phyloP scores from a whole-genome alignment of 1,140 invertebrate species.

The Aplysia californica region DNA sequence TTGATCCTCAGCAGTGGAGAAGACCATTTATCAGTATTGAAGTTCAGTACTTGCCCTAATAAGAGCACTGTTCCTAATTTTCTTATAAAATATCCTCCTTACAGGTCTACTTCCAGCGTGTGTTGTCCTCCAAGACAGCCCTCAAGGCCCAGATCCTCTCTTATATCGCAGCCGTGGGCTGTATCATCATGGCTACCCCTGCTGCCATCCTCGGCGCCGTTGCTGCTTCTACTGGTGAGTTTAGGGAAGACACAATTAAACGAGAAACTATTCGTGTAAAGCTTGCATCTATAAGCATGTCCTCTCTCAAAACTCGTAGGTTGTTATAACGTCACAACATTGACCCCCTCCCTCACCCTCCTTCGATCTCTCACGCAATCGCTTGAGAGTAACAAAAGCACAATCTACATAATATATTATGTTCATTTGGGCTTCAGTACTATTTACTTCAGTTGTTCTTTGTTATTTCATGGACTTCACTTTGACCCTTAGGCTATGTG shows the following conservation, averaged over 20 bases:
- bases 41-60: too few species aligned
- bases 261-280: not conserved
- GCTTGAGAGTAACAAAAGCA: too few species aligned
- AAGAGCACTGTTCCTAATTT: too few species aligned
- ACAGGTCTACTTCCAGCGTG: constrained; percentile 97
- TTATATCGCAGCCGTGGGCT: constrained; percentile 95
- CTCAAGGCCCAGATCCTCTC: constrained; percentile 92
- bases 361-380: not conserved
- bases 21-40: too few species aligned
- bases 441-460: too few species aligned
- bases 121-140: constrained; percentile 94
- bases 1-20: too few species aligned
- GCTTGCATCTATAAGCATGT: not conserved
- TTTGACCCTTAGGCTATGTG: too few species aligned
- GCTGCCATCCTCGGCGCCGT: constrained; percentile 96
- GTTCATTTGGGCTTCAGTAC: too few species aligned
- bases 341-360: not conserved
- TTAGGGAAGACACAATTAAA: not conserved
- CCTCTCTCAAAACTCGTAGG: not conserved
- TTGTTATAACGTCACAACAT: not conserved
- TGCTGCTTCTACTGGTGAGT: constrained; percentile 90
- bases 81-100: too few species aligned
- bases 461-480: too few species aligned
- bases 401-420: too few species aligned
- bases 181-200: constrained; percentile 96